Conservation (phyloP, 2,113 vertebrate genomes). For the Amia ocellicauda region DNA sequence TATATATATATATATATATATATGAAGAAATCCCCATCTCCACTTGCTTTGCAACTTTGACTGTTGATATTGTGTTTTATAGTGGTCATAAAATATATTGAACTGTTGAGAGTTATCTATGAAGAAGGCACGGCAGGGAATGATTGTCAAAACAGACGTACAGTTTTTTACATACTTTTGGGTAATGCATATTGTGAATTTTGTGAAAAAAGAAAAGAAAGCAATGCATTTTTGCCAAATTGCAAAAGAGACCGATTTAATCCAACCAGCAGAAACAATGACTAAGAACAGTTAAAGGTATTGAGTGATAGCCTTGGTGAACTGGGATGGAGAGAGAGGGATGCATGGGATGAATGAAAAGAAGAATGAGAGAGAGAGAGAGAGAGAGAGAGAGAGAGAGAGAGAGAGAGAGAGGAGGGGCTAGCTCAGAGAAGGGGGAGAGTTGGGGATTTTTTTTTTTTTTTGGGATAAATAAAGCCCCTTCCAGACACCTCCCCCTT, state of each 20-base stretch:
- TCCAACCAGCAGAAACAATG: constrained; percentile 56
- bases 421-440: constrained; percentile 36
- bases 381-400: constrained; percentile 20
- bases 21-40: no score
- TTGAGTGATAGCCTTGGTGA: constrained; percentile 27
- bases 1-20: no score
- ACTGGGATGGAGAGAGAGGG: constrained; percentile 10
- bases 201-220: constrained; percentile 13
- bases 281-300: constrained; percentile 44
- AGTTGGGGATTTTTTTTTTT: constrained; percentile 58
- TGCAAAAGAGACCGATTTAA: constrained; percentile 40
- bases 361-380: constrained; percentile 11
- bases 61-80: no score
- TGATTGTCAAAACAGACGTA: no score
- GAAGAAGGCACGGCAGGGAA: background rate
- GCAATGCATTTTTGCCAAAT: no score
- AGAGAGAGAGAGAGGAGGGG: constrained; percentile 37
- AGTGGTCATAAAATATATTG: no score
- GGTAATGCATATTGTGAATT: no score
- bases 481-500: constrained; percentile 54
- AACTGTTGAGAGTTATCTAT: background rate
- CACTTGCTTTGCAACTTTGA: no score
- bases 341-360: constrained; percentile 8
- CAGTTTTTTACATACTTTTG: no score
- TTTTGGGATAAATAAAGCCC: constrained; percentile 65